These are phyloP conservation scores for Drosophila paulistorum DNA, from an alignment of 1,140 invertebrate genomes.

Conservation along the genomic window DNA sequence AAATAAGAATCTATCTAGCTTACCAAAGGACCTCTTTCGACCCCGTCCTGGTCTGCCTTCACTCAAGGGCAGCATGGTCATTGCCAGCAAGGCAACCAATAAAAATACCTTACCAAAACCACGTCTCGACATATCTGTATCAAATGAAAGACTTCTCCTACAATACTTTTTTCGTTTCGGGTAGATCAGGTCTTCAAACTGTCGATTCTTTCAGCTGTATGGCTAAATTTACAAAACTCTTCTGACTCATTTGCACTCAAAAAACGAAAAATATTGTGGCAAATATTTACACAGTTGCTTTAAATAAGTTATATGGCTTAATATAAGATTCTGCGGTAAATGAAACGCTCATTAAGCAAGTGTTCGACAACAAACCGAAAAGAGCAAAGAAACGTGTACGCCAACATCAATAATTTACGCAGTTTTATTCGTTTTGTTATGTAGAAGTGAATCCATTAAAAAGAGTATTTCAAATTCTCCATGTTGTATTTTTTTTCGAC, in stretches of 20 bases:
- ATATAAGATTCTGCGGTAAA: conserved; percentile 50
- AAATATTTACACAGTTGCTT: conserved; percentile 64
- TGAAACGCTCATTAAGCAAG: conserved; percentile 42
- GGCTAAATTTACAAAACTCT: neutral
- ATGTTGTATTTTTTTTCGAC: no score
- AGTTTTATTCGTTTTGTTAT: neutral
- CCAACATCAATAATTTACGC: neutral
- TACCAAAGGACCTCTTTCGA: conserved; percentile 55
- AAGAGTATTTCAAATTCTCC: no score
- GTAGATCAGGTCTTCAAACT: conserved; percentile 19
- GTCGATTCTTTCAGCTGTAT: conserved; percentile 17
- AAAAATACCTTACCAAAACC: conserved; percentile 35
- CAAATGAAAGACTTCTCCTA: neutral
- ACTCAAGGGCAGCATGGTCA: conserved; percentile 32
- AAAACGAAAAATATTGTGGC: conserved; percentile 46
- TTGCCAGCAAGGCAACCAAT: conserved; percentile 29
- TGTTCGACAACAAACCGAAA: neutral
- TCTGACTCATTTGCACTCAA: conserved; percentile 32
- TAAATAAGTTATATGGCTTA: conserved; percentile 43
- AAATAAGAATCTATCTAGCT: neutral
- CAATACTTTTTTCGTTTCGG: conserved; percentile 17
- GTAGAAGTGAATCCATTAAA: no score
- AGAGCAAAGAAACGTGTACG: neutral
- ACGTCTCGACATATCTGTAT: conserved; percentile 33
- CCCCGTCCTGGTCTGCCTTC: conserved; percentile 50